A percentile compares a stretch with the other conserved stretches of the same genome.
Evolutionary conservation across 2,113 vertebrate species (phyloP).

Genomic region (Hoplias malabaricus): DNA sequence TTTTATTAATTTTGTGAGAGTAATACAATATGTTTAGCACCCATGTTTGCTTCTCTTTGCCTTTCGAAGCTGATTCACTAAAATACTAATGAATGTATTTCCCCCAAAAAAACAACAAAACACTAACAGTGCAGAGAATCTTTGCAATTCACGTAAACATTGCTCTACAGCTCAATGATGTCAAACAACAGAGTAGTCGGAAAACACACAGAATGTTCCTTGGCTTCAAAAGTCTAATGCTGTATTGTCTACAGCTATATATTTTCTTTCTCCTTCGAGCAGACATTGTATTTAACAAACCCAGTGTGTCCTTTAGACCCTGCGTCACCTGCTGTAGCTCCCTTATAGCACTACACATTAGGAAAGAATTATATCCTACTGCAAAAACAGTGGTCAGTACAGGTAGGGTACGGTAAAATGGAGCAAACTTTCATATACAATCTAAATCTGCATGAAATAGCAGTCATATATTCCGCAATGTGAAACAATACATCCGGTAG

Average conservation of each 20-base stretch:
- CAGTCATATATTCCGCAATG: background rate
- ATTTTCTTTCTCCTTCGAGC: background rate
- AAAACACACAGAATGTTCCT: background rate
- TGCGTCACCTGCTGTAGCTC: background rate
- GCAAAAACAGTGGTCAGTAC: background rate
- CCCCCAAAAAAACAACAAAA: background rate
- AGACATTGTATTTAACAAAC: background rate
- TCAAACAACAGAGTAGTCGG: background rate
- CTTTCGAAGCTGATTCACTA: constrained; percentile 45
- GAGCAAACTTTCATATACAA: background rate
- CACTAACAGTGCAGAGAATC: background rate
- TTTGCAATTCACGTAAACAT: background rate
- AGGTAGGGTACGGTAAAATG: background rate
- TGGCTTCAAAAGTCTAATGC: background rate
- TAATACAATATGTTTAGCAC: background rate
- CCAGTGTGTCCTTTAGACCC: background rate
- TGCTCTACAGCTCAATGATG: background rate
- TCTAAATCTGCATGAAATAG: background rate
- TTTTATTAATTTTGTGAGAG: constrained; percentile 8
- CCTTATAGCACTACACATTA: background rate
- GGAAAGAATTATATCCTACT: too few species aligned
- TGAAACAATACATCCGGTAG: background rate
- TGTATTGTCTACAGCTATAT: background rate
- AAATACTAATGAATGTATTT: constrained; percentile 50
- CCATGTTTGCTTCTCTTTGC: constrained; percentile 14